A percentile compares a stretch with the other conserved stretches of the same genome.
These are phyloP conservation scores for Lacerta viridis DNA, from an alignment of 2,797 vertebrate genomes.

Conservation along the genomic window DNA sequence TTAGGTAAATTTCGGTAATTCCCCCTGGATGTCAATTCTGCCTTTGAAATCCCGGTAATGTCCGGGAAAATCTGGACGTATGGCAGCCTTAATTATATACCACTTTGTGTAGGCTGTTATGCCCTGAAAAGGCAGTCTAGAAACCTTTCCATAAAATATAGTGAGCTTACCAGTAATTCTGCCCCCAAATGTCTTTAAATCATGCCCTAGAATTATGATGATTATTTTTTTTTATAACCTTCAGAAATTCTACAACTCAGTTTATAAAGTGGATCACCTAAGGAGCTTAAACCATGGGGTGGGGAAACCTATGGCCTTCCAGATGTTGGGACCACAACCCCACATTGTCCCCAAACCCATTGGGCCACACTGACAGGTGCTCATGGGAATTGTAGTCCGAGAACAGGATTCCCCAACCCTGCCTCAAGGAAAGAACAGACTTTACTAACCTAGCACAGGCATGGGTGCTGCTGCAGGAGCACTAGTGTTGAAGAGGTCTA, in stretches of 20 bases:
- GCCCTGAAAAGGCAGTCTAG: no score
- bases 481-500: constrained; percentile 84
- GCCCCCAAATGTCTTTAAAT: not conserved
- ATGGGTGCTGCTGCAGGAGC: constrained; percentile 71
- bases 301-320: not conserved
- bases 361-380: not conserved
- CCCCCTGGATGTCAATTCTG: no score
- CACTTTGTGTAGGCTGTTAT: no score
- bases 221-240: not conserved
- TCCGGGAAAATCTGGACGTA: no score
- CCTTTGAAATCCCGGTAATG: no score
- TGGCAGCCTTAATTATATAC: no score
- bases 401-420: not conserved
- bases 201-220: not conserved
- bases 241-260: not conserved
- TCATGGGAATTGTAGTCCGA: not conserved
- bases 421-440: not conserved
- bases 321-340: not conserved
- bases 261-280: not conserved
- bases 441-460: constrained; percentile 85
- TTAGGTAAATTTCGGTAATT: no score
- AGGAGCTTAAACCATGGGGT: not conserved
- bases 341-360: not conserved
- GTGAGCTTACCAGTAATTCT: not conserved
- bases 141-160: no score